Evolutionary conservation across 2,888 invertebrate genomes (phyloP), one percentile per base, ranked within the genome.

Genomic region (Dicranocentrus wangi): DNA sequence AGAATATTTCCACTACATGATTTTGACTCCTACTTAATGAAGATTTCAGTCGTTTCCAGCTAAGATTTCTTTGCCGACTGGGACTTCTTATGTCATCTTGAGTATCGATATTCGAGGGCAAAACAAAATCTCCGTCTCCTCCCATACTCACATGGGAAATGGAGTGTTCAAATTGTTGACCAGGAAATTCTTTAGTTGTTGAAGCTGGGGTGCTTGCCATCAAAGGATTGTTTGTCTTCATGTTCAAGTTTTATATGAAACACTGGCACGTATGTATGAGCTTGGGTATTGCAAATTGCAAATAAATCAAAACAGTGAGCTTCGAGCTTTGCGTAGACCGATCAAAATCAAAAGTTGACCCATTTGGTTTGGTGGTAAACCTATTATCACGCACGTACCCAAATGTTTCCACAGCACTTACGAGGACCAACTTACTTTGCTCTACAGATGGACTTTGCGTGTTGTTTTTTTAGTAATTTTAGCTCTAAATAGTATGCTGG

Each of bases 141-240:
- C 17, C 61, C 8, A 17, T 32, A 27, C 27, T 32, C 17, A 68
- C 17, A 2, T 53, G 68, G 1, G 51, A 51, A 8, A 28, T 53
- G 7, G 23, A n/a, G 2, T 51, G 43, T 5, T 53, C 28, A 27
- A 43, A 10, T 5, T 51, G 25, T 8, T 51, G 0, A 19, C 27
- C 28, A 17, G 32, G 28, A 28, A 68, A 68, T 28, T 27, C 23
- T 19, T 65, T 65, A 1, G 61, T 39, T 2, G 51, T 15, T 10
- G 51, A 68, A 13, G 53, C 68, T 7, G 51, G 68, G 25, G 51
- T 68, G 19, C 53, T 68, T 15, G 68, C 53, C 51, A 47, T 68
- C 19, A 53, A n/a, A 0, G 8, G 51, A 1, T 21, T 25, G 7
- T 27, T 17, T 19, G 7, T 27, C 7, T 28, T 61, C 28, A 61